Conservation (phyloP, 2,797 vertebrate genomes). For the Chelidonichthys spinosus region DNA sequence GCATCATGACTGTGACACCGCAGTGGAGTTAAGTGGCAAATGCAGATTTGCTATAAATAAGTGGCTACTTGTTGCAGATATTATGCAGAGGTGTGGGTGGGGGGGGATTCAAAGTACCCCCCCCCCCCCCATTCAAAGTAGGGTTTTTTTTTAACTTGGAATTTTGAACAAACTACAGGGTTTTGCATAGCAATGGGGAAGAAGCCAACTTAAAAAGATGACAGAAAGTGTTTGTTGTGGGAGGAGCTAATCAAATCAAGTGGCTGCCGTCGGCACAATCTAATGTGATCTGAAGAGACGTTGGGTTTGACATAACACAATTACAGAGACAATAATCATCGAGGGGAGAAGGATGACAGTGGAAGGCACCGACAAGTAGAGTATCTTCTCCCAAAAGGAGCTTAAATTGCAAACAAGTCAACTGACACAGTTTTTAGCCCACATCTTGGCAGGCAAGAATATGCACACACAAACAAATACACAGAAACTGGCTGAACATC, state of each 20-base stretch:
- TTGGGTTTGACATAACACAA: slow-evolving; percentile 36
- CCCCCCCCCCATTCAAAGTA: neutral
- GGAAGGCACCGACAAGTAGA: neutral
- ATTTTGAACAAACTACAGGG: slow-evolving; percentile 9
- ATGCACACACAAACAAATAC: slow-evolving; percentile 28
- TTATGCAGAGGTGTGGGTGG: slow-evolving; percentile 49
- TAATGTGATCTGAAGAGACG: slow-evolving; percentile 31
- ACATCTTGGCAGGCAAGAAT: slow-evolving; percentile 49
- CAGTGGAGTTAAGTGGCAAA: slow-evolving; percentile 50
- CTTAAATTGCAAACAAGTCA: slow-evolving; percentile 52
- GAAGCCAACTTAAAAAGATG: no score
- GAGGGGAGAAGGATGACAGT: neutral
- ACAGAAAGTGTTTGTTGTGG: no score
- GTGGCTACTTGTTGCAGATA: slow-evolving; percentile 63
- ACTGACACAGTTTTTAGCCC: slow-evolving; percentile 38
- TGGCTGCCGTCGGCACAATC: slow-evolving; percentile 23
- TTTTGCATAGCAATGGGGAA: neutral
- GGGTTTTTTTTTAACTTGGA: slow-evolving; percentile 30
- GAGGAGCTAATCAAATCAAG: neutral
- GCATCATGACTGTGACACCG: slow-evolving; percentile 27
- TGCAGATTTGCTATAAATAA: slow-evolving; percentile 64
- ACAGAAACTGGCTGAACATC: slow-evolving; percentile 54
- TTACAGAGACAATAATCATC: slow-evolving; percentile 28
- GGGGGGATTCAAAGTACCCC: no score
- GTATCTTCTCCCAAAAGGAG: slow-evolving; percentile 17